A percentile compares a stretch with the other conserved stretches of the same genome.
These are phyloP conservation scores for Lepidocyrtinus sp. DNA, from an alignment of 2,888 invertebrate genomes.

Conservation along the genomic window DNA sequence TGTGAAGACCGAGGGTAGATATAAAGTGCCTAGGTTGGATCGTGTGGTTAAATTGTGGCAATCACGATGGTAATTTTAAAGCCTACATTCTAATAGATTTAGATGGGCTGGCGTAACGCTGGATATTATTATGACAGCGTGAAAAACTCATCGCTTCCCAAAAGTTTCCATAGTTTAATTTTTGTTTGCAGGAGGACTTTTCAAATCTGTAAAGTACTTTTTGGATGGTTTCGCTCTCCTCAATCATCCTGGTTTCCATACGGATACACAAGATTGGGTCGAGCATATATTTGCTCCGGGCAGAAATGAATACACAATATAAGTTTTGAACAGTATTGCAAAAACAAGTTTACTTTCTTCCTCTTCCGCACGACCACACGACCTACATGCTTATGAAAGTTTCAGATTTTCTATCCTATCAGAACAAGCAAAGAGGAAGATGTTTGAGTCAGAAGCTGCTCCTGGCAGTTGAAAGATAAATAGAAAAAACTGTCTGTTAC, in stretches of 20 bases:
- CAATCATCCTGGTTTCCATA: no score
- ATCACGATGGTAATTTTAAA: background rate
- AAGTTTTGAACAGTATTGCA: no score
- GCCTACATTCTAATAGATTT: background rate
- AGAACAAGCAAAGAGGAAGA: no score
- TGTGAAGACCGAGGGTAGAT: background rate
- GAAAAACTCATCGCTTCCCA: background rate
- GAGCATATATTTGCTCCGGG: no score
- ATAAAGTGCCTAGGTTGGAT: background rate
- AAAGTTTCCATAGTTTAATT: no score
- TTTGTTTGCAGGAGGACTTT: no score
- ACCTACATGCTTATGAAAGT: background rate
- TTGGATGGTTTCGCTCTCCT: no score
- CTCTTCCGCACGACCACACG: background rate
- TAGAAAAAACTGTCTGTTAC: conserved; percentile 30
- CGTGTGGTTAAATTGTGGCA: background rate
- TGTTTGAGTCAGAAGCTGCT: conserved; percentile 21
- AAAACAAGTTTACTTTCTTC: background rate
- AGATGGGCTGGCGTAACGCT: background rate
- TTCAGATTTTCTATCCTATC: background rate
- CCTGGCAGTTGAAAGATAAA: conserved; percentile 56
- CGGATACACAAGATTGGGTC: no score
- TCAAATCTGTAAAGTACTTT: no score
- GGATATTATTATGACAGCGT: background rate
- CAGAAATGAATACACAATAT: no score